These are phyloP conservation scores for Oscheius sp. DNA, from an alignment of 2,888 invertebrate genomes.

Conservation along the genomic window DNA sequence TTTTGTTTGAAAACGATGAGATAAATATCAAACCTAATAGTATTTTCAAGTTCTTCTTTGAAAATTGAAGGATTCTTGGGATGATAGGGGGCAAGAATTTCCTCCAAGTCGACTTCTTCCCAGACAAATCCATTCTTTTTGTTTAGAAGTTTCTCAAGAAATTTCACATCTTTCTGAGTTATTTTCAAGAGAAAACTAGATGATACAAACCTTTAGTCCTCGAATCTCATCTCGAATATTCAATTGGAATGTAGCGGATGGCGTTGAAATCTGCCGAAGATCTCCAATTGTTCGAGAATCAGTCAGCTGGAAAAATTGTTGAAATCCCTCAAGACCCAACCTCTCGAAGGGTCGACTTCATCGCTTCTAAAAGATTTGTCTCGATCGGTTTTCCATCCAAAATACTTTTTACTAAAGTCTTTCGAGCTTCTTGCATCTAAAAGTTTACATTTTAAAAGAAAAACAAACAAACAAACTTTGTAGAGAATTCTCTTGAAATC, in stretches of 20 bases:
- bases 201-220: conserved; percentile 53
- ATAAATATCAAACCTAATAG: conserved; percentile 31
- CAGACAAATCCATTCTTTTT: background rate
- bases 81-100: conserved; percentile 53
- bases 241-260: conserved; percentile 52
- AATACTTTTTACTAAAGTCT: conserved; percentile 35
- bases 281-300: conserved; percentile 50
- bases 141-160: conserved; percentile 36
- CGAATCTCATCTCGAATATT: conserved; percentile 65
- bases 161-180: conserved; percentile 58
- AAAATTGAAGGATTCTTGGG: conserved; percentile 42
- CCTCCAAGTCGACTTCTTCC: conserved; percentile 28
- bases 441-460: background rate
- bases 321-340: background rate
- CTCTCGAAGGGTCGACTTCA: conserved; percentile 9
- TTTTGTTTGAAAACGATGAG: background rate
- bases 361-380: background rate
- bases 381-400: conserved; percentile 8
- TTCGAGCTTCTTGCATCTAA: conserved; percentile 63
- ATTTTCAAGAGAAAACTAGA: background rate
- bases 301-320: conserved; percentile 24
- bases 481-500: conserved; percentile 27
- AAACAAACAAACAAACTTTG: conserved; percentile 3
- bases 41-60: conserved; percentile 41
- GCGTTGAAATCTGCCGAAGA: conserved; percentile 50